A percentile compares a stretch with the other conserved stretches of the same genome.
Evolutionary conservation across 2,888 invertebrate species (phyloP).

Genomic region (Agriopis marginaria): DNA sequence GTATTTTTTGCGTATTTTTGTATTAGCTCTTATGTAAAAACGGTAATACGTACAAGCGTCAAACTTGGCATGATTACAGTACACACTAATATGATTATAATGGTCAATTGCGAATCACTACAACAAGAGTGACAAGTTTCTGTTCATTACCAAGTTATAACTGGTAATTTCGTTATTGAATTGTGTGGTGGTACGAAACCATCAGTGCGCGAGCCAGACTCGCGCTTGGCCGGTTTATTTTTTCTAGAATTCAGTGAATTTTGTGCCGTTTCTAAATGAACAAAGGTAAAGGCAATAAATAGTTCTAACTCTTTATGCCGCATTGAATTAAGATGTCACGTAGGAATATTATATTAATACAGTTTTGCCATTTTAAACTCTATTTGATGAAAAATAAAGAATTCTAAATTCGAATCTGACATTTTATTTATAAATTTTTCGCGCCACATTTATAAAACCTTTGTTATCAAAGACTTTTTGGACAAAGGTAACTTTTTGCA

Average conservation of each 20-base stretch:
- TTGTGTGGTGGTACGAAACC: too few species aligned
- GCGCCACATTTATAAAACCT: conserved; percentile 53
- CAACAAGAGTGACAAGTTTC: too few species aligned
- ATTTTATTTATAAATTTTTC: conserved; percentile 61
- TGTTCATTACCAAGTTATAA: too few species aligned
- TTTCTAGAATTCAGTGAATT: conserved; percentile 23
- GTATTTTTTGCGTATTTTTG: too few species aligned
- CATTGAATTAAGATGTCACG: conserved; percentile 30
- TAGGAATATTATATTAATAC: conserved; percentile 1
- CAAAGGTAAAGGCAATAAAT: conserved; percentile 27
- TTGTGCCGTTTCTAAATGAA: conserved; percentile 33
- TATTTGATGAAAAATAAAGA: conserved; percentile 19
- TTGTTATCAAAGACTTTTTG: conserved; percentile 67
- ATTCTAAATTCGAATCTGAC: conserved; percentile 19
- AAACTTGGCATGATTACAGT: too few species aligned
- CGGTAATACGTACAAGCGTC: too few species aligned
- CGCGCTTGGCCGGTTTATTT: too few species aligned
- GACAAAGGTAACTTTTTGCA: conserved; percentile 68
- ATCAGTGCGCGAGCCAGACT: too few species aligned
- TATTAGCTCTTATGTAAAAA: too few species aligned
- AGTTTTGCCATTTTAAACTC: conserved; percentile 27
- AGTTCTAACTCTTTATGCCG: conserved; percentile 27
- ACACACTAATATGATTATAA: too few species aligned
- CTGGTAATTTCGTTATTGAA: too few species aligned
- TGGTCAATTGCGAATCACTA: too few species aligned